phyloP scores from a whole-genome alignment of 2,888 invertebrate genomes.

The Bembecia ichneumoniformis region DNA sequence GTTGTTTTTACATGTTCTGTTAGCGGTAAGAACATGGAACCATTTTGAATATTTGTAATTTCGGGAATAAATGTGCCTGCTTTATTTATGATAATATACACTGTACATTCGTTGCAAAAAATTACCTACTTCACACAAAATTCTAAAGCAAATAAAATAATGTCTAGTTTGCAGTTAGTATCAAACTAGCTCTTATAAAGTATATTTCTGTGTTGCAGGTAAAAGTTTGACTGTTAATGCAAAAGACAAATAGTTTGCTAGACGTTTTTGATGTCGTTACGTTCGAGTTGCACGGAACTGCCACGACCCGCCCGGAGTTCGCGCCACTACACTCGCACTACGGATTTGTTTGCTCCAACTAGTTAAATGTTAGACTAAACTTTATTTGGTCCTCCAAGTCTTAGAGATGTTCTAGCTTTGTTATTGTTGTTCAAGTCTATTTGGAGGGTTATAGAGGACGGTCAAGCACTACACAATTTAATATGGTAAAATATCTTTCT shows the following conservation, averaged over 20 bases:
- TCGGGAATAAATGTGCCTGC: too few relatives aligned
- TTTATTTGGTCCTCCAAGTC: slow-evolving; percentile 45
- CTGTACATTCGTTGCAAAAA: too few relatives aligned
- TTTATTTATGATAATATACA: too few relatives aligned
- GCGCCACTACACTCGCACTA: slow-evolving; percentile 46
- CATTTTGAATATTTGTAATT: too few relatives aligned
- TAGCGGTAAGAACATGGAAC: too few relatives aligned
- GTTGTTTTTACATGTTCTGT: too few relatives aligned
- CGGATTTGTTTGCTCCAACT: slow-evolving; percentile 60
- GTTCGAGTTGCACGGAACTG: slow-evolving; percentile 26
- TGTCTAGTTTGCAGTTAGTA: too few relatives aligned
- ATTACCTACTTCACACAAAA: too few relatives aligned
- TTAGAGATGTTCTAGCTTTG: slow-evolving; percentile 44
- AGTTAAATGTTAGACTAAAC: slow-evolving; percentile 64
- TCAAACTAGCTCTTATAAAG: not conserved
- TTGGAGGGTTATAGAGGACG: not conserved
- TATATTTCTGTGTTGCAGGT: not conserved
- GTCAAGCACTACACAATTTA: not conserved
- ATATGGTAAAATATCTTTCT: too few relatives aligned
- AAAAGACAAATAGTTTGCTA: slow-evolving; percentile 4
- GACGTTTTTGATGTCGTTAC: slow-evolving; percentile 34
- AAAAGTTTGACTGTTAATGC: not conserved
- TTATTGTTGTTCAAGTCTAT: slow-evolving; percentile 48
- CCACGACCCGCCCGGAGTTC: slow-evolving; percentile 32
- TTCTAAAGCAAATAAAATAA: too few relatives aligned